Percentiles rank a stretch among this genome's conserved stretches.
phyloP scores from a whole-genome alignment of 2,113 vertebrate genomes.

The Rousettus leschenaultii region DNA sequence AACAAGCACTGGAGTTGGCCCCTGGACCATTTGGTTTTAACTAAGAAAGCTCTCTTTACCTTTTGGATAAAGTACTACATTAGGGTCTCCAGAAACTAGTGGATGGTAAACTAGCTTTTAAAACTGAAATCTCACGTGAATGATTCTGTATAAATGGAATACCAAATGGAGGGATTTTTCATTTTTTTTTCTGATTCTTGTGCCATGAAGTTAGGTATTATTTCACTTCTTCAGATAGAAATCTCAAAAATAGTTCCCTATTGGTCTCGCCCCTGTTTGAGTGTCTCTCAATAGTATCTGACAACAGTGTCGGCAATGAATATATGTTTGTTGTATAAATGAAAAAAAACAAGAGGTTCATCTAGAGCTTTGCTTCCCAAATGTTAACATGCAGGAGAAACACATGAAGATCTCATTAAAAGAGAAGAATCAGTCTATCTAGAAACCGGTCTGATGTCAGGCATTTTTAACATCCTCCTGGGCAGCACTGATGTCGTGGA shows the following conservation, averaged over 20 bases:
- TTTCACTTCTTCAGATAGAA: slow-evolving; percentile 15
- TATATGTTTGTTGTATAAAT: background rate
- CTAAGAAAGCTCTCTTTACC: background rate
- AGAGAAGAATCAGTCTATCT: background rate
- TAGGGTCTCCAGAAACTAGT: background rate
- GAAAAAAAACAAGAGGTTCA: background rate
- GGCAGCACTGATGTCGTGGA: rapidly evolving
- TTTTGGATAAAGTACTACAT: background rate
- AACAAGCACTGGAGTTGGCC: background rate
- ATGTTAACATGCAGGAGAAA: background rate
- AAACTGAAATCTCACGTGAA: slow-evolving; percentile 19
- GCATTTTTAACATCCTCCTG: background rate
- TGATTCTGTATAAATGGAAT: background rate
- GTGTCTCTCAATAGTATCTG: background rate
- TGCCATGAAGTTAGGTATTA: background rate
- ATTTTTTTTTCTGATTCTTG: background rate
- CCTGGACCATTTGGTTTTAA: background rate
- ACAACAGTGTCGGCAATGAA: background rate
- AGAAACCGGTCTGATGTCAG: background rate
- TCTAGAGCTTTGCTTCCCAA: background rate
- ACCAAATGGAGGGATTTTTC: background rate
- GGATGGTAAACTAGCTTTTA: background rate
- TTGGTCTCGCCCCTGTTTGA: background rate
- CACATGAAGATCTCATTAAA: background rate
- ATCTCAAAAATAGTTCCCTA: background rate